Evolutionary conservation across 2,888 invertebrate species (phyloP), one percentile per base, ranked within the genome.

Genomic region (Seladonia tumulorum): DNA sequence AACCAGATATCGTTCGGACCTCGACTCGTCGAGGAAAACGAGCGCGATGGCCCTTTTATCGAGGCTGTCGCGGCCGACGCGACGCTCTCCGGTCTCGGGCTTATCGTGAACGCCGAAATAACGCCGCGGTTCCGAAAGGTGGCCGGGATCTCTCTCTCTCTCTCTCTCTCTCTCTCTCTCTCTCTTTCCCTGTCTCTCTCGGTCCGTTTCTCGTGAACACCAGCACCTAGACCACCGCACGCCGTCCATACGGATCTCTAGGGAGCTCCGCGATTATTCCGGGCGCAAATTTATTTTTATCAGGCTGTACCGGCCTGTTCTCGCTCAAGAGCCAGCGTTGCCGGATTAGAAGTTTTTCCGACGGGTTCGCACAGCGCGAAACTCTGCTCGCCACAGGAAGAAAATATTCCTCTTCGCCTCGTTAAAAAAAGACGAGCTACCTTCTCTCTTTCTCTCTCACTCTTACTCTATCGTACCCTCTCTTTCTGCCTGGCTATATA

Each of bases 241-340:
- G 82, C 86, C 88, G 90, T 79, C 88, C 90, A 91, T 90, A 89
- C 89, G 89, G 87, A 90, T 89, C 91, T 90, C 89, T 91, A 90
- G 91, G 87, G 91, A 92, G 93, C 93, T 93, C 91, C 88, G 91
- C 87, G 93, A 92, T 93, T 93, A 93, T 93, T 93, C 93, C 92
- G 93, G 93, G 92, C 93, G 92, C 92, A 91, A 91, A 92, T 93
- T 91, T 93, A 93, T 93, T 93, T 93, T 93, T 93, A 93, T 91
- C 92, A 88, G 90, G 86, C 90, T 82, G 85, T 85, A 81, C 88
- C 82, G 82, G 90, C 85, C 88, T 89, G 89, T 89, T 89, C 87
- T 87, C 81, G 90, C 85, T 71, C 79, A 75, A 79, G 82, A 84
- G 90, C 86, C 91, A 87, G 80, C 85, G 90, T 90, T 91, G 90